A percentile compares a stretch with the other conserved stretches of the same genome.
Conservation (phyloP, 2,888 invertebrate species). For the Erebia ligea region DNA sequence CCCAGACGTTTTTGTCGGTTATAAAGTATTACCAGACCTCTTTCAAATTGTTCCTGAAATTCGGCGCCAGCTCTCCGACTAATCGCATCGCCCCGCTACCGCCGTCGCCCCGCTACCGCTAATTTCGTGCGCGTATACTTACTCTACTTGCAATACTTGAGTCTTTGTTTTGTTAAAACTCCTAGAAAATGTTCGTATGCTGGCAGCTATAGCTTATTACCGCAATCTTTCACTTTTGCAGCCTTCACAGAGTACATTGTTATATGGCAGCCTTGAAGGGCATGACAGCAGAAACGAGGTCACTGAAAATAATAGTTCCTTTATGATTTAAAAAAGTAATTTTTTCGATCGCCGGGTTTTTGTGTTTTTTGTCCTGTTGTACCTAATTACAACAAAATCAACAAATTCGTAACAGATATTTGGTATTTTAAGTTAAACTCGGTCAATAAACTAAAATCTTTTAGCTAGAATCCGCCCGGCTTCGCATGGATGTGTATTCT, state of each 20-base stretch:
- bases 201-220: conserved; percentile 17
- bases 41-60: too few relatives aligned
- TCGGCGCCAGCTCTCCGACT: too few relatives aligned
- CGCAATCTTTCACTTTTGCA: conserved; percentile 32
- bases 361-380: conserved; percentile 1
- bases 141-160: background rate
- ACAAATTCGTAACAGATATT: background rate
- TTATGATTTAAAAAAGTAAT: background rate
- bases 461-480: too few relatives aligned
- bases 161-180: background rate
- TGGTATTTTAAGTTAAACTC: background rate
- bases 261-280: conserved; percentile 37
- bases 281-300: conserved; percentile 30
- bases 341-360: conserved; percentile 17
- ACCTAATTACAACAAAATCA: background rate
- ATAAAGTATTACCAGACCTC: too few relatives aligned
- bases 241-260: too few relatives aligned
- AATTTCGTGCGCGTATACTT: too few relatives aligned
- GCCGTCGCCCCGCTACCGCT: too few relatives aligned
- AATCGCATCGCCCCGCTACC: too few relatives aligned
- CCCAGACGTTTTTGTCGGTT: too few relatives aligned
- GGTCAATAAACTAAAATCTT: background rate
- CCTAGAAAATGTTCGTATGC: conserved; percentile 3
- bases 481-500: too few relatives aligned
- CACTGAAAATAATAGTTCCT: conserved; percentile 29